A percentile compares a stretch with the other conserved stretches of the same genome.
Evolutionary conservation across 2,888 invertebrate species (phyloP).

Genomic region (Meiosimyza platycephala): DNA sequence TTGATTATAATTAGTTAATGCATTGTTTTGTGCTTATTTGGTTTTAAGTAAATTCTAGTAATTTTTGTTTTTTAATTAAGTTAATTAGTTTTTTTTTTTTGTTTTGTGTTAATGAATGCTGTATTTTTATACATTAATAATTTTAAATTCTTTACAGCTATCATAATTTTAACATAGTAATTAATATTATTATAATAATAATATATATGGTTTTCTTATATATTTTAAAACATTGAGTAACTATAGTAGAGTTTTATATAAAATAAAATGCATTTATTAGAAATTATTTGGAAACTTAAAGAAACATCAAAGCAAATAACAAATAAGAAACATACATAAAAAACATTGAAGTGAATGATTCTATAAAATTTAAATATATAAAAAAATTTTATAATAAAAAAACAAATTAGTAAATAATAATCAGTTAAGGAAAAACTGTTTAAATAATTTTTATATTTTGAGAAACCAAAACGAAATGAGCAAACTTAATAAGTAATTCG

Average conservation of each 20-base stretch:
- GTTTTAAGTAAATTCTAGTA: background rate
- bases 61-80: background rate
- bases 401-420: background rate
- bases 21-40: constrained; percentile 39
- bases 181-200: background rate
- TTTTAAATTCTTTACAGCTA: constrained; percentile 26
- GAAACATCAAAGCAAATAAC: background rate
- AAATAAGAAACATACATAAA: background rate
- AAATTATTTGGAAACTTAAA: background rate
- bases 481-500: background rate
- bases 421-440: background rate
- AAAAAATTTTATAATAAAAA: constrained; percentile 19
- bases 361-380: background rate
- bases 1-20: constrained; percentile 51
- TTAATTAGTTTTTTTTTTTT: constrained; percentile 33
- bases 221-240: constrained; percentile 14
- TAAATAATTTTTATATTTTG: background rate
- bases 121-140: constrained; percentile 35
- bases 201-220: constrained; percentile 19
- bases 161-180: constrained; percentile 20
- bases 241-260: background rate
- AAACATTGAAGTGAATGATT: background rate
- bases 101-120: constrained; percentile 35
- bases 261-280: background rate
- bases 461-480: background rate